Conservation (phyloP, 1,140 invertebrate species). For the Bombus huntii region DNA sequence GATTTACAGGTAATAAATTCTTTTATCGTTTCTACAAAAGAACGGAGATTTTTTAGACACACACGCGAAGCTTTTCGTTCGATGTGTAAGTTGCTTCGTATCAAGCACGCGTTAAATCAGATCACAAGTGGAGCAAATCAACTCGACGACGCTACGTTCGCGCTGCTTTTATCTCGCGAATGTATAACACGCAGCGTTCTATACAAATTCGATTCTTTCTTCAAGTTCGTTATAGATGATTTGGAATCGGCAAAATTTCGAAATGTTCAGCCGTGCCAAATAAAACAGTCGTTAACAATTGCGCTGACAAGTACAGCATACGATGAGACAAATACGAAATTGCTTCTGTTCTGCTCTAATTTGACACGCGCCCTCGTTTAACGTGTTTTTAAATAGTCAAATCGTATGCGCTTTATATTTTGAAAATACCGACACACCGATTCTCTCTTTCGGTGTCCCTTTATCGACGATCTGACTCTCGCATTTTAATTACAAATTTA, state of each 20-base stretch:
- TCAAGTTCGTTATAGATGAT: neutral
- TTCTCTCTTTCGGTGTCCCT: neutral
- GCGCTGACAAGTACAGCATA: neutral
- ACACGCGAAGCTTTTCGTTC: neutral
- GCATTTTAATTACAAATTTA: conserved; percentile 6
- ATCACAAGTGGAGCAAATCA: neutral
- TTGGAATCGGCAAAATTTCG: neutral
- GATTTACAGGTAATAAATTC: neutral
- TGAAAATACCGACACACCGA: neutral
- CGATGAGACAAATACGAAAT: neutral
- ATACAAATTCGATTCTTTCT: neutral
- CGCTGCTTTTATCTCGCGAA: neutral
- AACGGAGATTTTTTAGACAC: neutral
- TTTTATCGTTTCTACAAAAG: neutral
- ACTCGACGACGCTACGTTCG: neutral
- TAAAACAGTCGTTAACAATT: neutral
- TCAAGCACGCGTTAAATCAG: neutral
- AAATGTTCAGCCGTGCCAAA: neutral
- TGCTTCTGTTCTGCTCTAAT: neutral
- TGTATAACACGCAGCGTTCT: neutral
- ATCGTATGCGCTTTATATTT: neutral
- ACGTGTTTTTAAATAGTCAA: neutral
- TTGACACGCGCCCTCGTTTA: neutral
- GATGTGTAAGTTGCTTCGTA: neutral
- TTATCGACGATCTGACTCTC: neutral